Percentiles rank a stretch among this genome's conserved stretches.
Conservation (phyloP, 2,113 vertebrate genomes). For the Cynocephalus volans region DNA sequence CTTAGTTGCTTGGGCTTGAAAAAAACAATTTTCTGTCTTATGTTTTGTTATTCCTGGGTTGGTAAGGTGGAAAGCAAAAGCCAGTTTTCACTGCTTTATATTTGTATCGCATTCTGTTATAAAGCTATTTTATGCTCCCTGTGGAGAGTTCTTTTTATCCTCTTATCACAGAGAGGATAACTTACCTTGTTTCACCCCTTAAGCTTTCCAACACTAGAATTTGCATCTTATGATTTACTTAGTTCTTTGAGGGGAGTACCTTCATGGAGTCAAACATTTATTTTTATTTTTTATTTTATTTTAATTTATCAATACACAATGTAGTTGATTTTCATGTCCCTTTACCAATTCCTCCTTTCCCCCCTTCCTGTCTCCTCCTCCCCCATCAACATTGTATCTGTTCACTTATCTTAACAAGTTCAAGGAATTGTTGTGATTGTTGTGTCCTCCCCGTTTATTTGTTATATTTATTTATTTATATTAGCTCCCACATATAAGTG, state of each 20-base stretch:
- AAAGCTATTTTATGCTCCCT: not conserved
- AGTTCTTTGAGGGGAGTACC: not conserved
- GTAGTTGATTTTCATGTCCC: too few species aligned
- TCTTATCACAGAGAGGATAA: not conserved
- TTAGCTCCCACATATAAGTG: too few species aligned
- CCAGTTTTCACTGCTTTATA: not conserved
- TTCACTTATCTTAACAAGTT: too few species aligned
- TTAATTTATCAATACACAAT: too few species aligned
- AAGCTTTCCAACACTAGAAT: not conserved
- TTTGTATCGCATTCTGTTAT: not conserved
- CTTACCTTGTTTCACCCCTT: not conserved
- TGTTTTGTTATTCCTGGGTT: not conserved
- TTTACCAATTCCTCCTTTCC: too few species aligned
- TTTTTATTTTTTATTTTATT: too few species aligned
- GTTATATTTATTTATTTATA: too few species aligned
- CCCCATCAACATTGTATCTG: too few species aligned
- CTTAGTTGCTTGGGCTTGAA: not conserved
- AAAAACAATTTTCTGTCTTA: not conserved
- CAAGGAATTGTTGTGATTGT: too few species aligned
- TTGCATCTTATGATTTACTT: constrained; percentile 17
- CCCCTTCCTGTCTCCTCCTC: too few species aligned
- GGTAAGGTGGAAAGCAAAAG: not conserved
- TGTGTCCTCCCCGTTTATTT: too few species aligned
- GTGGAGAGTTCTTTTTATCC: not conserved
- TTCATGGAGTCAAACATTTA: not conserved